These are phyloP conservation scores for Drosophila paracracens DNA, from an alignment of 2,888 invertebrate genomes.

Conservation along the genomic window DNA sequence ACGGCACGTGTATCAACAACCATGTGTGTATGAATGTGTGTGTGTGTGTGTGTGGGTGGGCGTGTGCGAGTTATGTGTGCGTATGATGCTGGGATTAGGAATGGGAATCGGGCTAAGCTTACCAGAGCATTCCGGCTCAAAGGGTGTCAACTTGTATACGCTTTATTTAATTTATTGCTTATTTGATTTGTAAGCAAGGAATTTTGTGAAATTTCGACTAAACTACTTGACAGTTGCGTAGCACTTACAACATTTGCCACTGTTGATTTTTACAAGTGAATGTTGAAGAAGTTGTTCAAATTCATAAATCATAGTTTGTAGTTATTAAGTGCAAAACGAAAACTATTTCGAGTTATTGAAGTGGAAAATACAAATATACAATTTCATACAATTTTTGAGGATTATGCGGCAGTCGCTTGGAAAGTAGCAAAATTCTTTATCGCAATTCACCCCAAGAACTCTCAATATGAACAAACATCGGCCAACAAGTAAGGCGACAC, in stretches of 20 bases:
- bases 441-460: not conserved
- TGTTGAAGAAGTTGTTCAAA: conserved; percentile 5
- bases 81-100: not conserved
- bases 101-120: conserved; percentile 31
- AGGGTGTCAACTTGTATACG: conserved; percentile 72
- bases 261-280: conserved; percentile 17
- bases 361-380: not conserved
- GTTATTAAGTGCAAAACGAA: conserved; percentile 5
- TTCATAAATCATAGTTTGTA: conserved; percentile 2
- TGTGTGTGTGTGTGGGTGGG: conserved; percentile 4
- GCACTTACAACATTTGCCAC: conserved; percentile 12
- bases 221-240: conserved; percentile 27
- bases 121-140: conserved; percentile 57
- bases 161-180: conserved; percentile 70
- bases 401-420: not conserved
- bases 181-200: conserved; percentile 58
- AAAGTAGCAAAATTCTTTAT: not conserved
- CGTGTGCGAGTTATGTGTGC: conserved; percentile 6
- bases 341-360: not conserved
- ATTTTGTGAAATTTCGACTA: conserved; percentile 41
- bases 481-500: conserved; percentile 3
- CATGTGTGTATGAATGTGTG: conserved; percentile 9
- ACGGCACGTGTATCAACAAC: conserved; percentile 60
- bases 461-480: not conserved
- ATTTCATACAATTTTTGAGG: not conserved